Percentiles rank a stretch among this genome's conserved stretches.
Conservation (phyloP, 2,797 vertebrate genomes). For the Hydrolagus colliei region DNA sequence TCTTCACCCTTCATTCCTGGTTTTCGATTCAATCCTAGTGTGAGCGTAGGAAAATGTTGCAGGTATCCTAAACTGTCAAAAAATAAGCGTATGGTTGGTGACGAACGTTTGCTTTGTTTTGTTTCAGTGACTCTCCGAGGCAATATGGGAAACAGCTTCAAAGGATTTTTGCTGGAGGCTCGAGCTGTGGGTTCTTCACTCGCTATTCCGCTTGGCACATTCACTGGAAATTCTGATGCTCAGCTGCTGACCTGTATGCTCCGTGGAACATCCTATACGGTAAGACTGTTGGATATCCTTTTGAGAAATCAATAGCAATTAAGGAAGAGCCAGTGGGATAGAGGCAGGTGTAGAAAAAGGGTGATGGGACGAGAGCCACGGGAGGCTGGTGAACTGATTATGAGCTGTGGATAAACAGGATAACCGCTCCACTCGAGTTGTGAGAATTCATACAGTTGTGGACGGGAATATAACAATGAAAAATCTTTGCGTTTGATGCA, state of each 20-base stretch:
- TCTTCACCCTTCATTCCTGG: neutral
- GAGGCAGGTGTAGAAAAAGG: neutral
- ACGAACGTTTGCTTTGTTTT: constrained; percentile 22
- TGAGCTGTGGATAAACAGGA: too few relatives aligned
- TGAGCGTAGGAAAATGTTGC: neutral
- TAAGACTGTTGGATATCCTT: neutral
- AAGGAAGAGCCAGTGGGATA: neutral
- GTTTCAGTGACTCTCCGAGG: constrained; percentile 57
- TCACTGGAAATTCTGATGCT: constrained; percentile 40
- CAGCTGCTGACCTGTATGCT: constrained; percentile 51
- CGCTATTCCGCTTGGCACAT: constrained; percentile 55
- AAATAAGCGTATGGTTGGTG: neutral
- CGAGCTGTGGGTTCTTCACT: constrained; percentile 45
- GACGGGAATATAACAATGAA: too few relatives aligned
- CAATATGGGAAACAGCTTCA: constrained; percentile 43
- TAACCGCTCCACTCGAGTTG: too few relatives aligned
- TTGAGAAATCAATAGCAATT: too few relatives aligned
- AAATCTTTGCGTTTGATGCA: too few relatives aligned
- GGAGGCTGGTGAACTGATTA: too few relatives aligned
- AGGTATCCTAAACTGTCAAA: too few relatives aligned
- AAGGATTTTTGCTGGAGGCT: constrained; percentile 66
- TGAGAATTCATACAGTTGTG: too few relatives aligned
- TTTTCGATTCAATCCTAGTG: neutral
- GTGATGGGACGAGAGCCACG: too few relatives aligned
- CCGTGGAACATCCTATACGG: neutral